phyloP scores from a whole-genome alignment of 2,797 vertebrate genomes.

The Coregonus ussuriensis region DNA sequence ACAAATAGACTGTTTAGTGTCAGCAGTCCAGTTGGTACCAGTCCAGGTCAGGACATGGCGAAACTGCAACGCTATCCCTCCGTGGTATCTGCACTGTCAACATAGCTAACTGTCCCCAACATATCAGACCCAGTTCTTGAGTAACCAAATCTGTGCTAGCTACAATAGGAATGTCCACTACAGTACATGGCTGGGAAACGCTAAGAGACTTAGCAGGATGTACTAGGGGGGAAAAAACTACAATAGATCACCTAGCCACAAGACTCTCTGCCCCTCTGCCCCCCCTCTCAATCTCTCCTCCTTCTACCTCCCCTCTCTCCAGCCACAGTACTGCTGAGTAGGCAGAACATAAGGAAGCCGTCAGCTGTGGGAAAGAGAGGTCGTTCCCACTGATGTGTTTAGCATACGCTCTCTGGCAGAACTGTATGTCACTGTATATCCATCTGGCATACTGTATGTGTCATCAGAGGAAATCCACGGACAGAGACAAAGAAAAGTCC shows the following conservation, averaged over 20 bases:
- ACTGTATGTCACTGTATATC: neutral
- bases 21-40: neutral
- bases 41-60: neutral
- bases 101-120: neutral
- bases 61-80: neutral
- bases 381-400: neutral
- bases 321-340: slow-evolving; percentile 45
- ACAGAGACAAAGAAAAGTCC: neutral
- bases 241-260: neutral
- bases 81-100: neutral
- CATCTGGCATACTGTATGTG: neutral
- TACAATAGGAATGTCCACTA: too few relatives aligned
- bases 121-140: neutral
- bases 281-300: neutral
- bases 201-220: too few relatives aligned
- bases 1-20: neutral
- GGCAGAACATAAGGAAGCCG: slow-evolving; percentile 36
- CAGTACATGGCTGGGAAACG: too few relatives aligned
- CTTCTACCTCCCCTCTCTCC: neutral
- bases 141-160: neutral
- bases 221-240: neutral
- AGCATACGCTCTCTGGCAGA: neutral
- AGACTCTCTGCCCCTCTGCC: neutral
- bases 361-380: slow-evolving; percentile 22
- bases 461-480: neutral